A percentile compares a stretch with the other conserved stretches of the same genome.
Conservation (phyloP, 2,113 vertebrate genomes). For the Dicrurus megarhynchus region DNA sequence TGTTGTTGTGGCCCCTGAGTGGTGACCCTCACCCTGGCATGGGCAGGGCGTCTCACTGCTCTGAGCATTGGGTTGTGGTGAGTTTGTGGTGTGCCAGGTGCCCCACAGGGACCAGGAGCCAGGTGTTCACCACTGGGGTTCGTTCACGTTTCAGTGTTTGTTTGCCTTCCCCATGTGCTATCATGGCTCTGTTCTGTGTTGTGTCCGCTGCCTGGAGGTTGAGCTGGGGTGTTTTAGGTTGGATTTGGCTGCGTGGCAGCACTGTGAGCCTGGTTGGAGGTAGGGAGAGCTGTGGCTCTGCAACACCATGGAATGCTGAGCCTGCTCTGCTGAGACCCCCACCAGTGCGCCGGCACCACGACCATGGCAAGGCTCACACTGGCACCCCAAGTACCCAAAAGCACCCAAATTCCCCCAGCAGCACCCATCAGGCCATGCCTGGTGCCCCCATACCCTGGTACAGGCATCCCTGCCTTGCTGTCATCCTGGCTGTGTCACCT, state of each 20-base stretch:
- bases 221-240: neutral
- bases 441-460: rapidly evolving
- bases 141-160: rapidly evolving
- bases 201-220: neutral
- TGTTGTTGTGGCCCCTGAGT: neutral
- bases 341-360: rapidly evolving
- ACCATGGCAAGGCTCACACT: rapidly evolving
- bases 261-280: rapidly evolving
- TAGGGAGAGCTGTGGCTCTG: rapidly evolving
- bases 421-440: neutral
- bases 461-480: neutral
- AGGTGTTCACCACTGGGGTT: rapidly evolving
- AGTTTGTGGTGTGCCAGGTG: neutral
- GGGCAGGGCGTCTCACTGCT: neutral
- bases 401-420: neutral
- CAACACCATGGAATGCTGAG: neutral
- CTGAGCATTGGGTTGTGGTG: neutral
- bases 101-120: neutral
- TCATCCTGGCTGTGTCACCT: neutral
- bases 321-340: neutral
- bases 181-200: rapidly evolving
- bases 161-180: rapidly evolving
- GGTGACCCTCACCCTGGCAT: neutral
- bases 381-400: neutral
- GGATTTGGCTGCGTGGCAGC: neutral